Percentiles rank a stretch among this genome's conserved stretches.
These are phyloP conservation scores for Chymomyza amoena DNA, from an alignment of 2,888 invertebrate species.

Conservation along the genomic window DNA sequence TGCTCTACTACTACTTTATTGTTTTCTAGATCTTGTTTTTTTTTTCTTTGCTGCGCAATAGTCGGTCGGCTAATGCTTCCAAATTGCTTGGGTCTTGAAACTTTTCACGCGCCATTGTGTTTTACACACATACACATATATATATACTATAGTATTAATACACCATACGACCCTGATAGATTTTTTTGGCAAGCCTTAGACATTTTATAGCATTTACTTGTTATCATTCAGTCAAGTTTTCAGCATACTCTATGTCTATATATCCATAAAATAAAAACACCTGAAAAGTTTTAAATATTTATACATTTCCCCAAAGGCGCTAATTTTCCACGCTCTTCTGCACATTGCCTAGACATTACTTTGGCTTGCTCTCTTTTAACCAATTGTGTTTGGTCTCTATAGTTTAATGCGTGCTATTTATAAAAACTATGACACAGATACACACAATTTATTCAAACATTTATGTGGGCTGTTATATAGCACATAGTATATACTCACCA, in stretches of 20 bases:
- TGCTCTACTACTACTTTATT: background rate
- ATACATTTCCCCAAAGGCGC: conserved; percentile 6
- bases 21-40: background rate
- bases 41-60: conserved; percentile 32
- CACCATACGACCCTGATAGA: conserved; percentile 66
- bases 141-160: conserved; percentile 28
- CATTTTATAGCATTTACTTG: conserved; percentile 35
- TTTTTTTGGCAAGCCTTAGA: conserved; percentile 52
- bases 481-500: background rate
- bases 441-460: conserved; percentile 55
- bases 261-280: conserved; percentile 41
- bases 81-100: conserved; percentile 16
- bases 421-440: conserved; percentile 77
- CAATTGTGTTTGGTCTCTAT: conserved; percentile 46
- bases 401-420: conserved; percentile 73
- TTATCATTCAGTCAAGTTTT: conserved; percentile 59
- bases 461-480: conserved; percentile 20
- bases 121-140: conserved; percentile 12
- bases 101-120: conserved; percentile 17
- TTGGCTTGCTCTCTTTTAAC: background rate
- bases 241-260: conserved; percentile 18
- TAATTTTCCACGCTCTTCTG: background rate
- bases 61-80: conserved; percentile 7
- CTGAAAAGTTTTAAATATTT: conserved; percentile 46
- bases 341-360: conserved; percentile 1